Evolutionary conservation across 2,113 vertebrate species (phyloP).

Genomic region (Rafetus swinhoei): DNA sequence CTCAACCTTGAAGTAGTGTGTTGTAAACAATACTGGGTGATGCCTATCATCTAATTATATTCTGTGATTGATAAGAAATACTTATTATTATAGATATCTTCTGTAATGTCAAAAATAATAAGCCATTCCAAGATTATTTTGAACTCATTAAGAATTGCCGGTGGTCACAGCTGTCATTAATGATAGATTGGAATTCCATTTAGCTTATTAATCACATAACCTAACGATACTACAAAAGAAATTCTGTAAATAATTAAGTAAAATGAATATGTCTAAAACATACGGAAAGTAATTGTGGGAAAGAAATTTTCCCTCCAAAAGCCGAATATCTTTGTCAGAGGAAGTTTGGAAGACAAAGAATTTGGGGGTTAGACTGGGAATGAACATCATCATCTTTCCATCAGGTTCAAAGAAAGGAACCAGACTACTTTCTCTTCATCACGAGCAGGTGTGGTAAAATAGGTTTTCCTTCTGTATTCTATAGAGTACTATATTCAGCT

Average conservation of each 20-base stretch:
- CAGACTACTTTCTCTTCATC: not conserved
- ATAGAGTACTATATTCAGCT: not conserved
- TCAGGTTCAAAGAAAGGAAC: not conserved
- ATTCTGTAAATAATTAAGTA: not conserved
- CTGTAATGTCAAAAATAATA: not conserved
- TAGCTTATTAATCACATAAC: not conserved
- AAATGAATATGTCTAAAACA: not conserved
- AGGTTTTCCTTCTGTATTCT: not conserved
- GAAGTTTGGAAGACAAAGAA: not conserved
- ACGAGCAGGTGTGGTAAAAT: not conserved
- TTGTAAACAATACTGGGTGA: not conserved
- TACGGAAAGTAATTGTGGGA: not conserved
- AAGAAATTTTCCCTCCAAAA: not conserved
- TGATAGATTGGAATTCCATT: not conserved
- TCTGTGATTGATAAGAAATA: not conserved
- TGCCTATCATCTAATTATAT: not conserved
- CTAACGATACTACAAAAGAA: not conserved
- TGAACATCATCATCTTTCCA: not conserved
- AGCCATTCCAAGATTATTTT: not conserved
- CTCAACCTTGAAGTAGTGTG: not conserved
- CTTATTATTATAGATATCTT: not conserved
- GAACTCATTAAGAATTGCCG: not conserved
- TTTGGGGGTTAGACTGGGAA: not conserved
- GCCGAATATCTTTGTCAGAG: not conserved
- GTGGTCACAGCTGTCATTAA: not conserved